These are phyloP conservation scores for Scotopteryx bipunctaria DNA, from an alignment of 2,888 invertebrate species.

Conservation along the genomic window DNA sequence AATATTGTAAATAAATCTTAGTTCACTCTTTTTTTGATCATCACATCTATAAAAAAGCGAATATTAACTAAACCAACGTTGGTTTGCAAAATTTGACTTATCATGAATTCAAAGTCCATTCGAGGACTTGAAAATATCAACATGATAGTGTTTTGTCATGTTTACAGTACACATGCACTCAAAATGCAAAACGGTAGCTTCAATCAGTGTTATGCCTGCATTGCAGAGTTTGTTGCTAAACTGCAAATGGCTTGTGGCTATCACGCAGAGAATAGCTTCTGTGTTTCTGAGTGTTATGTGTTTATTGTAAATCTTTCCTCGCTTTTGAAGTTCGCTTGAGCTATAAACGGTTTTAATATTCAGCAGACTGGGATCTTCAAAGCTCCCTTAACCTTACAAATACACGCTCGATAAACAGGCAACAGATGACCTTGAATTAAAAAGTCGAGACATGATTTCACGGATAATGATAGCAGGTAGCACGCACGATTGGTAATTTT, in stretches of 20 bases:
- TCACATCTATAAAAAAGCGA: too few species aligned
- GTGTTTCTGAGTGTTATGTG: not conserved
- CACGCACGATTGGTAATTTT: not conserved
- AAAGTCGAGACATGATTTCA: not conserved
- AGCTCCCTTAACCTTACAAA: not conserved
- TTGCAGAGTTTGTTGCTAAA: conserved; percentile 6
- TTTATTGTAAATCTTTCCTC: not conserved
- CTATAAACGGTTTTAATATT: not conserved
- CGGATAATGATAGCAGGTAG: not conserved
- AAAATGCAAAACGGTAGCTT: conserved; percentile 3
- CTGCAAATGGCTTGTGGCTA: too few species aligned
- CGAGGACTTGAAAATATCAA: not conserved
- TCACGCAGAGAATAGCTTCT: not conserved
- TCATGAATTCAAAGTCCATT: not conserved
- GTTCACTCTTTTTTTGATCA: too few species aligned
- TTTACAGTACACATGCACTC: not conserved
- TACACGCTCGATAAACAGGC: not conserved
- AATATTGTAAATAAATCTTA: too few species aligned
- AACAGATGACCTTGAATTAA: not conserved
- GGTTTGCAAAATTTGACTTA: too few species aligned
- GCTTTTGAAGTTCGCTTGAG: too few species aligned
- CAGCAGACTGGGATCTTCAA: not conserved
- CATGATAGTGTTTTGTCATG: not conserved
- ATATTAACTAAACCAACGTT: too few species aligned
- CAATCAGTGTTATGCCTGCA: conserved; percentile 3